phyloP scores from a whole-genome alignment of 2,797 vertebrate genomes.

The Microtus californicus region DNA sequence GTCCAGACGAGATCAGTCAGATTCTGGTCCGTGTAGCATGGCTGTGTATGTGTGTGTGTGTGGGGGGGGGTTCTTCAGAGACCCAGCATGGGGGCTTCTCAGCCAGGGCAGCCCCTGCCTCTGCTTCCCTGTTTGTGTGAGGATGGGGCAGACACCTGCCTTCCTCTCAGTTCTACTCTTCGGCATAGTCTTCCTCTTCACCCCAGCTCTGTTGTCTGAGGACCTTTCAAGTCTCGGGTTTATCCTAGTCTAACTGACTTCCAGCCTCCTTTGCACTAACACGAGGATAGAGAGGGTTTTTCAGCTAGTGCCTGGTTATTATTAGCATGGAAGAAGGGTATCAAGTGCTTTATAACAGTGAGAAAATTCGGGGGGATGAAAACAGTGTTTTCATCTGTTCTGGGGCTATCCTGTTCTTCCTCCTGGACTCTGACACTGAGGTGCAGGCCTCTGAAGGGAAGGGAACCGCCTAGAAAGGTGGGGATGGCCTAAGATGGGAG shows the following conservation, averaged over 20 bases:
- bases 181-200: background rate
- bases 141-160: background rate
- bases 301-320: background rate
- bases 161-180: background rate
- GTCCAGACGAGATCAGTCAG: slow-evolving; percentile 97
- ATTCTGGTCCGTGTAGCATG: slow-evolving; percentile 91
- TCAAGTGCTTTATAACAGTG: background rate
- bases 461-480: background rate
- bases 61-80: background rate
- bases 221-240: background rate
- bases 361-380: background rate
- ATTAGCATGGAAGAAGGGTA: background rate
- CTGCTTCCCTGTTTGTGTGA: background rate
- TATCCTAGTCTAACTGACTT: background rate
- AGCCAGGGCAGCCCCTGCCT: background rate
- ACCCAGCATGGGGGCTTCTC: fast-evolving
- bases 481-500: background rate
- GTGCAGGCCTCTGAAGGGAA: background rate
- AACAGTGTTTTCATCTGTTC: background rate
- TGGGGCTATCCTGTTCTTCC: background rate
- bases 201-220: background rate
- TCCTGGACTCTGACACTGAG: fast-evolving
- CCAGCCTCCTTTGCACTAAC: slow-evolving; percentile 1
- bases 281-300: background rate
- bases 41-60: too few species aligned